phyloP scores from a whole-genome alignment of 2,888 invertebrate species.

The Oscheius sp. region DNA sequence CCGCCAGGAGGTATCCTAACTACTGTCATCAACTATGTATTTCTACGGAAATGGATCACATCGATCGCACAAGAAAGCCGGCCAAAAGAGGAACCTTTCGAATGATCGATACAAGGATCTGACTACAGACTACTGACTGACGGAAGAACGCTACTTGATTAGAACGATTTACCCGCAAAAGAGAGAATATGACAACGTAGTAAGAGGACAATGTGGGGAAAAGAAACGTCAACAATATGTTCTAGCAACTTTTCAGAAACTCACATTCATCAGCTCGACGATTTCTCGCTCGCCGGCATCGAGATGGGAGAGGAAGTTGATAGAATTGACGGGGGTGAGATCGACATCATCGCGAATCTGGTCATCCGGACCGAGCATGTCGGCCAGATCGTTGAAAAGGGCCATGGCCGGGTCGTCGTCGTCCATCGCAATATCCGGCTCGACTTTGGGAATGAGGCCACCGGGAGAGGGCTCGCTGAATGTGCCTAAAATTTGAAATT shows the following conservation, averaged over 20 bases:
- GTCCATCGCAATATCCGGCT: not conserved
- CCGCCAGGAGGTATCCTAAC: too few species aligned
- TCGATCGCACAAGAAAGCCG: too few species aligned
- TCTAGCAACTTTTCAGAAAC: not conserved
- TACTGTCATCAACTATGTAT: too few species aligned
- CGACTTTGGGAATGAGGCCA: not conserved
- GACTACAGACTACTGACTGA: too few species aligned
- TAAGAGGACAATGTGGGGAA: too few species aligned
- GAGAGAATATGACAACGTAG: too few species aligned
- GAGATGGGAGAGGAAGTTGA: conserved; percentile 10
- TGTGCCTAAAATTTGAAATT: not conserved
- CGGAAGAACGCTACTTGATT: too few species aligned
- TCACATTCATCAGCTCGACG: conserved; percentile 43
- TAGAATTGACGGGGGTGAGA: conserved; percentile 1
- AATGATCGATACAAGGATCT: too few species aligned
- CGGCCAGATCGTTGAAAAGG: conserved; percentile 15
- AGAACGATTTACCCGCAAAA: too few species aligned
- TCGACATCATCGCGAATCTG: conserved; percentile 39
- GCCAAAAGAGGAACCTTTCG: too few species aligned
- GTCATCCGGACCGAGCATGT: conserved; percentile 20
- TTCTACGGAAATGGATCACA: too few species aligned
- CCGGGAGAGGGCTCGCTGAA: not conserved
- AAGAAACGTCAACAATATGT: not conserved
- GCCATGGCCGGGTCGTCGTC: conserved; percentile 19
- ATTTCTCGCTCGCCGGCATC: conserved; percentile 37